Percentiles rank a stretch among this genome's conserved stretches.
These are phyloP conservation scores for Lepeophtheirus nordmannii DNA, from an alignment of 2,888 invertebrate species.

Conservation along the genomic window DNA sequence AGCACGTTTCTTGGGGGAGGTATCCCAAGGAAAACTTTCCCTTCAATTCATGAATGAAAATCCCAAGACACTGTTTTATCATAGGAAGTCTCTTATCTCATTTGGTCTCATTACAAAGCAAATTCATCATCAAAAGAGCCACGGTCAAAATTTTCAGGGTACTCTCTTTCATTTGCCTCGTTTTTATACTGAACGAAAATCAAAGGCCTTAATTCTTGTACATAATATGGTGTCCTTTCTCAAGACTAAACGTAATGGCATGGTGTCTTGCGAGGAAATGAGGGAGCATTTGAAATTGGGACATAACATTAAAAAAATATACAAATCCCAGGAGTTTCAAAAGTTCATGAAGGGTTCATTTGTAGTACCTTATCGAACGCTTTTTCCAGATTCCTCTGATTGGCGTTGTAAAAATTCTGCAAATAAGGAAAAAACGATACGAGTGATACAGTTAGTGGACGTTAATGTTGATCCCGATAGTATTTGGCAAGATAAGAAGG, in stretches of 20 bases:
- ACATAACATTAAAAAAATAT: constrained; percentile 39
- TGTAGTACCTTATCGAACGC: constrained; percentile 39
- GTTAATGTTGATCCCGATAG: constrained; percentile 41
- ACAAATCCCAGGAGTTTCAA: constrained; percentile 40
- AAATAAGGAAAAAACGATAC: constrained; percentile 32
- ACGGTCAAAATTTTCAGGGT: constrained; percentile 32
- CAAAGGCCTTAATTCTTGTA: constrained; percentile 40
- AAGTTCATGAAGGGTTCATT: constrained; percentile 41
- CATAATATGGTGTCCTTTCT: constrained; percentile 43
- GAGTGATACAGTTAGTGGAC: constrained; percentile 43
- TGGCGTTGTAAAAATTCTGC: constrained; percentile 37
- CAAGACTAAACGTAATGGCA: constrained; percentile 40
- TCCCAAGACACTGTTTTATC: constrained; percentile 45
- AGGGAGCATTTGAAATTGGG: constrained; percentile 37
- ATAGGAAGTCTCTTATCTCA: constrained; percentile 45
- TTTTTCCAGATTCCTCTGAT: constrained; percentile 45
- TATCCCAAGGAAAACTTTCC: constrained; percentile 48
- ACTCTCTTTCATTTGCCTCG: constrained; percentile 43
- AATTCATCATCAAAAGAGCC: constrained; percentile 40
- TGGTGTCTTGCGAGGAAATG: constrained; percentile 41
- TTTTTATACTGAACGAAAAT: constrained; percentile 41
- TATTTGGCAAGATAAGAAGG: constrained; percentile 36
- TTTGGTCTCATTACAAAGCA: constrained; percentile 48
- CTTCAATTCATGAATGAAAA: constrained; percentile 33
- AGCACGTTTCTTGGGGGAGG: constrained; percentile 50